phyloP scores from a whole-genome alignment of 2,797 vertebrate species.

The Alauda arvensis region DNA sequence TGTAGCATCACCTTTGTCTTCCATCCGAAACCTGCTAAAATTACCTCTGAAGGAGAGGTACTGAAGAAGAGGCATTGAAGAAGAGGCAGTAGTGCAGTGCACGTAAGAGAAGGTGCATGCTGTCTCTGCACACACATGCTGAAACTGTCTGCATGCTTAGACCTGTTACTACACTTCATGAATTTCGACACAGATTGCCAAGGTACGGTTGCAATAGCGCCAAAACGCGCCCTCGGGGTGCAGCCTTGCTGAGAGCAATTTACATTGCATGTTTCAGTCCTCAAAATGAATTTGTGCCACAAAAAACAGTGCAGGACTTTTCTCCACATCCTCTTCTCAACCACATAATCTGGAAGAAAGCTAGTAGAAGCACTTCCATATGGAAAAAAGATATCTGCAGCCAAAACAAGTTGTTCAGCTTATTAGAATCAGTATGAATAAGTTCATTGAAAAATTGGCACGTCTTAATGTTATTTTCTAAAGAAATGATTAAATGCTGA shows the following conservation, averaged over 20 bases:
- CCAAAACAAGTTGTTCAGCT: slow-evolving; percentile 79
- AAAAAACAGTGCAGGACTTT: slow-evolving; percentile 53
- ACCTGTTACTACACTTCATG: slow-evolving; percentile 15
- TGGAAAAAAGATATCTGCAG: slow-evolving; percentile 74
- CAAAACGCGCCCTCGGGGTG: not conserved
- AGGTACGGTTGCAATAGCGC: not conserved
- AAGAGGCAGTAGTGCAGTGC: not conserved
- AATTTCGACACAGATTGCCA: not conserved
- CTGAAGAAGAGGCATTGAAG: not conserved
- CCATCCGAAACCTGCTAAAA: not conserved
- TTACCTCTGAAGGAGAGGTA: not conserved
- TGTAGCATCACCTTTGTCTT: not conserved
- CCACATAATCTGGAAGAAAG: slow-evolving; percentile 70
- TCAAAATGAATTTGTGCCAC: slow-evolving; percentile 55
- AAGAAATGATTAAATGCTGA: slow-evolving; percentile 57
- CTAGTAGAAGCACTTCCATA: slow-evolving; percentile 75
- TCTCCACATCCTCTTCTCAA: slow-evolving; percentile 64
- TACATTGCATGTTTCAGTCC: slow-evolving; percentile 32
- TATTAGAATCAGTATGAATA: slow-evolving; percentile 72
- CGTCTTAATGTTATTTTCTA: slow-evolving; percentile 52
- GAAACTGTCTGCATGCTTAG: slow-evolving; percentile 26
- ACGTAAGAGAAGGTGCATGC: not conserved
- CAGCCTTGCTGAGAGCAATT: slow-evolving; percentile 28
- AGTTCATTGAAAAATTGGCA: slow-evolving; percentile 72
- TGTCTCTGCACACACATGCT: not conserved